Evolutionary conservation across 2,797 vertebrate species (phyloP).

Genomic region (Sebastolobus altivelis): DNA sequence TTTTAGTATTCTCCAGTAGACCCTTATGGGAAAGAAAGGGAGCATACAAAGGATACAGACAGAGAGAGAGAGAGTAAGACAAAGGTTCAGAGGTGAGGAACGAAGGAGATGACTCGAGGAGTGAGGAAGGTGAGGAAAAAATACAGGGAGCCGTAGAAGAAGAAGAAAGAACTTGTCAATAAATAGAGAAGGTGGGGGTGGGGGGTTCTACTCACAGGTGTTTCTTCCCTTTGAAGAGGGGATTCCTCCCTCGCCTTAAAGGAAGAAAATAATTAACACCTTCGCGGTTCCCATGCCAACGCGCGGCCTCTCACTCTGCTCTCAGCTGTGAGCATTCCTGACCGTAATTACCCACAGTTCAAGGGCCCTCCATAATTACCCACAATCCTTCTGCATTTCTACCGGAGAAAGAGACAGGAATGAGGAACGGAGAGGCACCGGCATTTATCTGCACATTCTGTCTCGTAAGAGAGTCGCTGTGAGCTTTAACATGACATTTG

Average conservation of each 20-base stretch:
- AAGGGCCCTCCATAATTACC: constrained; percentile 87
- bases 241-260: constrained; percentile 75
- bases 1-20: background rate
- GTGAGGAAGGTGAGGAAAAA: constrained; percentile 8
- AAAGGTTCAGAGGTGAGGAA: constrained; percentile 7
- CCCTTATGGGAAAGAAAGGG: background rate
- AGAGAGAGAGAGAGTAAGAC: background rate
- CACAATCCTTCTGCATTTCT: constrained; percentile 72
- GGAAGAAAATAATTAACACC: constrained; percentile 81
- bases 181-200: background rate
- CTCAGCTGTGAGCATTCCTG: constrained; percentile 84
- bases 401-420: constrained; percentile 45
- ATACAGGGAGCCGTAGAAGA: constrained; percentile 15
- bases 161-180: constrained; percentile 4
- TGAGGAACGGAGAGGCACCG: constrained; percentile 18
- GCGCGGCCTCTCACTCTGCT: constrained; percentile 52
- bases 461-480: background rate
- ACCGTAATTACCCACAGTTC: constrained; percentile 86
- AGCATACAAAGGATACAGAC: background rate
- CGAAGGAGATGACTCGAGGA: background rate
- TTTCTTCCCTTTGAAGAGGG: constrained; percentile 77
- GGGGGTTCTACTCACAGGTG: constrained; percentile 70
- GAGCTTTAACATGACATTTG: constrained; percentile 48
- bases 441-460: constrained; percentile 62
- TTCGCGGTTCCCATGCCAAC: constrained; percentile 88